Conservation (phyloP, 2,113 vertebrate genomes). For the Ornithorhynchus anatinus region DNA sequence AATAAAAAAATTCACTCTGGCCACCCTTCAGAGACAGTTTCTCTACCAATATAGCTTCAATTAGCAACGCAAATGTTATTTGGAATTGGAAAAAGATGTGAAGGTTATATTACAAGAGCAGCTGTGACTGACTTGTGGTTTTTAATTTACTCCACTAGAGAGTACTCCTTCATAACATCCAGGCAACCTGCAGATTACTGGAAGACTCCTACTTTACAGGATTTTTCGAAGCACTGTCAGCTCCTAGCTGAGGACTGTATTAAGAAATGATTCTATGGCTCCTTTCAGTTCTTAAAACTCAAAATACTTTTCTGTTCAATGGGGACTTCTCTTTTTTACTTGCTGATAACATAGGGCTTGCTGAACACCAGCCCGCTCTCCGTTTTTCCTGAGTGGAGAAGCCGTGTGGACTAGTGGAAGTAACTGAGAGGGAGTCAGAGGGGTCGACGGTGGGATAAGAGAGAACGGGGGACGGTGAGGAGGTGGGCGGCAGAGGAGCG, state of each 20-base stretch:
- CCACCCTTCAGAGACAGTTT: neutral
- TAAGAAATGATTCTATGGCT: neutral
- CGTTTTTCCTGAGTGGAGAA: neutral
- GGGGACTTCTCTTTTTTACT: neutral
- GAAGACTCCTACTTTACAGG: conserved; percentile 1
- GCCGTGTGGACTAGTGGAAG: too few relatives aligned
- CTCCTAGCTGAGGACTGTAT: neutral
- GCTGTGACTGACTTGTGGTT: neutral
- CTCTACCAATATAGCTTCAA: conserved; percentile 6
- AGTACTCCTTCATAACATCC: neutral
- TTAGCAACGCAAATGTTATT: neutral
- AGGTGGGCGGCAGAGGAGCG: too few relatives aligned
- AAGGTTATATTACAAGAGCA: neutral
- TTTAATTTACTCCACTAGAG: conserved; percentile 16
- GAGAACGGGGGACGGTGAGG: too few relatives aligned
- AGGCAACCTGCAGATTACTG: neutral
- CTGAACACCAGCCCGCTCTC: neutral
- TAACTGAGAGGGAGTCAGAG: too few relatives aligned
- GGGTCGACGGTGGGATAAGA: too few relatives aligned
- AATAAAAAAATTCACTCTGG: neutral
- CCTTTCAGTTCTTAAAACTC: neutral
- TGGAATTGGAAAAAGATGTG: neutral
- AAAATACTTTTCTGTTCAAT: neutral
- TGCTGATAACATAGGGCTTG: neutral
- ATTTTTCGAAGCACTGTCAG: neutral